Evolutionary conservation across 1,140 invertebrate species (phyloP).

Genomic region (Trichomalopsis sarcophagae): DNA sequence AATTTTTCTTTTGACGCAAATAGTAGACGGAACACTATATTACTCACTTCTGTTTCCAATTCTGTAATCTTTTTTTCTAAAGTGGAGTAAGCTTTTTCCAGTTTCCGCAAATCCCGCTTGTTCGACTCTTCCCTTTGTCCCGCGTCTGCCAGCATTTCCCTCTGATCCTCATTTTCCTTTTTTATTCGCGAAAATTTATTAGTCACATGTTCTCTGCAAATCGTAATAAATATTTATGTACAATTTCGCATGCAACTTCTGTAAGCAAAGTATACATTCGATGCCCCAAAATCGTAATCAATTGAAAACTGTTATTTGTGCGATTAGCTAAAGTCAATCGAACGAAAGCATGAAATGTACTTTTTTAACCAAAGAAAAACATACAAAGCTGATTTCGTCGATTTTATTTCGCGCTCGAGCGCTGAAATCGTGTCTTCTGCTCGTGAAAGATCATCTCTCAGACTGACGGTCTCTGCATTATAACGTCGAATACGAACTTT

Average conservation of each 20-base stretch:
- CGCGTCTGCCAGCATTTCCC: slow-evolving; percentile 43
- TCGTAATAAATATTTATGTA: neutral
- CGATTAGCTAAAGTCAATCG: neutral
- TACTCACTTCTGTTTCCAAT: slow-evolving; percentile 45
- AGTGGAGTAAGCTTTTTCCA: slow-evolving; percentile 49
- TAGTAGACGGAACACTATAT: neutral
- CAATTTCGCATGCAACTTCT: neutral
- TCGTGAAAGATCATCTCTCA: slow-evolving; percentile 55
- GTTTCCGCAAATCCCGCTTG: slow-evolving; percentile 50
- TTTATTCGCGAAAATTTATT: slow-evolving; percentile 51
- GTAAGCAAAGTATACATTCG: no score
- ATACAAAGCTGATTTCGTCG: slow-evolving; percentile 29
- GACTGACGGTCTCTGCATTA: slow-evolving; percentile 55
- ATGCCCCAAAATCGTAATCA: no score
- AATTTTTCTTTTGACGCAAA: neutral
- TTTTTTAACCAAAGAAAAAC: slow-evolving; percentile 14
- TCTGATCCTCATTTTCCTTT: slow-evolving; percentile 58
- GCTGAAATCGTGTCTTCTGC: slow-evolving; percentile 50
- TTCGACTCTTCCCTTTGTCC: slow-evolving; percentile 47
- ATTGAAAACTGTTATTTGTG: neutral
- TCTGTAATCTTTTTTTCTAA: slow-evolving; percentile 52
- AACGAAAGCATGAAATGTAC: slow-evolving; percentile 23
- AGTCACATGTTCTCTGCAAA: slow-evolving; percentile 52
- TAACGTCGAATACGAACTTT: slow-evolving; percentile 52
- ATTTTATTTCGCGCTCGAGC: slow-evolving; percentile 17